phyloP scores from a whole-genome alignment of 2,888 invertebrate species.

The Cerastoderma edule region DNA sequence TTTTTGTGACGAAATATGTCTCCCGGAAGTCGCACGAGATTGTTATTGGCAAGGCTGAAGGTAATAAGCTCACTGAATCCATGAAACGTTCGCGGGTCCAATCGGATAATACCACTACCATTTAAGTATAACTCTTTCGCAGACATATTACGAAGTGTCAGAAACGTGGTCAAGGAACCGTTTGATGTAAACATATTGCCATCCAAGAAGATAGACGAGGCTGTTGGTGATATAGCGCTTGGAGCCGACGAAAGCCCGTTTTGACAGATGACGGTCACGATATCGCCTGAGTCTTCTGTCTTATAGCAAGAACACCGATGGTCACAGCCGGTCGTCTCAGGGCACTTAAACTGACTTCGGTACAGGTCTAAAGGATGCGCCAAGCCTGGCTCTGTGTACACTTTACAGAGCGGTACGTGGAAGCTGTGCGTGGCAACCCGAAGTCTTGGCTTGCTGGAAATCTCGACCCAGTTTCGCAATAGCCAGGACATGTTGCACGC shows the following conservation, averaged over 20 bases:
- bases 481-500: conserved; percentile 64
- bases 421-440: conserved; percentile 34
- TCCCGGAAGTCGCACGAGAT: conserved; percentile 26
- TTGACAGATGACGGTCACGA: conserved; percentile 38
- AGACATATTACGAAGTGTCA: conserved; percentile 35
- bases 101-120: conserved; percentile 26
- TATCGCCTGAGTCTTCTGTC: conserved; percentile 25
- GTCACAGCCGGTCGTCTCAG: conserved; percentile 45
- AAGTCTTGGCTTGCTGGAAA: background rate
- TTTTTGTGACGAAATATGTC: conserved; percentile 36
- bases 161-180: conserved; percentile 17
- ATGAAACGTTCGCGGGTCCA: conserved; percentile 25
- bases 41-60: conserved; percentile 38
- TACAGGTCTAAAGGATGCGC: conserved; percentile 40
- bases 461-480: conserved; percentile 29
- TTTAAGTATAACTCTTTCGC: conserved; percentile 57
- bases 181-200: conserved; percentile 47
- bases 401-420: conserved; percentile 52
- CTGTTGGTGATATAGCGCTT: conserved; percentile 34
- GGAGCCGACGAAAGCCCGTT: conserved; percentile 38
- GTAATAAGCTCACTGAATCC: conserved; percentile 38
- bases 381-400: conserved; percentile 39
- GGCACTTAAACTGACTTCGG: conserved; percentile 55
- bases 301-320: conserved; percentile 49
- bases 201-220: conserved; percentile 52